Evolutionary conservation across 2,797 vertebrate genomes (phyloP).

Genomic region (Hoplostethus mediterraneus): DNA sequence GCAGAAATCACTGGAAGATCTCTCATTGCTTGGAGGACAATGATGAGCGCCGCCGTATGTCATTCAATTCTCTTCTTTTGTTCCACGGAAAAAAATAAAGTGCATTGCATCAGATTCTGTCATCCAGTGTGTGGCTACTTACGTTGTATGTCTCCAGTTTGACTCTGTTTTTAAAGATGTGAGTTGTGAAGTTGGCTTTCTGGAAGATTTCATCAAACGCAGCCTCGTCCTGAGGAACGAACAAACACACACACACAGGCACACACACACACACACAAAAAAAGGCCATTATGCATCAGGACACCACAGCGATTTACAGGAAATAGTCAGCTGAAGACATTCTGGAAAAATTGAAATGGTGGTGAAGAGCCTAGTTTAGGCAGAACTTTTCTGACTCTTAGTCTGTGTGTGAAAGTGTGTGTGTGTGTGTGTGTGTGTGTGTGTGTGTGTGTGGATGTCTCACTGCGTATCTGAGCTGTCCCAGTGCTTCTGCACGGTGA

Average conservation of each 20-base stretch:
- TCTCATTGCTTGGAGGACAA: slow-evolving; percentile 43
- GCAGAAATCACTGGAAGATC: slow-evolving; percentile 31
- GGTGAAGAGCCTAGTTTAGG: slow-evolving; percentile 13
- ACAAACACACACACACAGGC: slow-evolving; percentile 1
- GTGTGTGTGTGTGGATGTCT: slow-evolving; percentile 52
- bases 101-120: slow-evolving; percentile 19
- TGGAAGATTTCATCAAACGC: slow-evolving; percentile 94
- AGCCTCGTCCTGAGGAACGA: slow-evolving; percentile 87
- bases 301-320: slow-evolving; percentile 34
- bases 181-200: slow-evolving; percentile 90
- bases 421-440: slow-evolving; percentile 26
- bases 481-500: slow-evolving; percentile 88
- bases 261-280: slow-evolving; percentile 19
- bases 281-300: neutral
- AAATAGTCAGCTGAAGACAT: slow-evolving; percentile 26
- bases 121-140: slow-evolving; percentile 74
- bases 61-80: slow-evolving; percentile 37
- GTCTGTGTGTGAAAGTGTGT: slow-evolving; percentile 15
- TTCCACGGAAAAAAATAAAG: slow-evolving; percentile 29
- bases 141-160: slow-evolving; percentile 97
- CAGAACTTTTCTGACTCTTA: neutral
- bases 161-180: slow-evolving; percentile 90
- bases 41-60: slow-evolving; percentile 28
- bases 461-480: slow-evolving; percentile 92
- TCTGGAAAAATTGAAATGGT: slow-evolving; percentile 20